Base-by-base conservation (phyloP, 1,140 invertebrate species). In the Paramacrobiotus metropolitanus region DNA sequence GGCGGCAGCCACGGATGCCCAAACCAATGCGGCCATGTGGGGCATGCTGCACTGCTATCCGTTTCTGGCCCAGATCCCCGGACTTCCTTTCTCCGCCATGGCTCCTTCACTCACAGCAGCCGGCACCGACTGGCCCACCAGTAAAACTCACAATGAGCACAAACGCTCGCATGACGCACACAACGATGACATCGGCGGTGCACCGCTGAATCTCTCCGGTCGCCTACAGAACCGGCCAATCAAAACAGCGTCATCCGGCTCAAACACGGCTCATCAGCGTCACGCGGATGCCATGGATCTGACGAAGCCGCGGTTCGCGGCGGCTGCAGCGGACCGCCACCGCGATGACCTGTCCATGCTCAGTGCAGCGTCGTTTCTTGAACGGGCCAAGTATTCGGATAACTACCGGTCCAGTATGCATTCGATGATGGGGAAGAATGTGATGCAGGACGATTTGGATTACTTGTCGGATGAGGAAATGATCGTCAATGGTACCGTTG, bases 41-140 rank as follows among this genome's bases (percentile, higher is more conserved):
- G 48, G 48, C 24, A 55, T 55, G 48, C 48, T 55, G 15, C 48
- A 55, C 24, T 55, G 48, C 48, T 55, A 55, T 24, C 48, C 48
- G 15, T 55, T 55, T 24, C 48, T 55, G 15, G 48, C 48, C 4
- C 48, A 55, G 24, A 55, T 55, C 15, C 48, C 15, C 15, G 48
- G 48, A 9, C 48, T 55, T 9, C 48, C 48, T 55, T 55, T 55
- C 48, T 4, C 34, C n/a, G 9, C 34, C 34, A 40, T 9, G 9
- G 9, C 34, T n/a, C 9, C n/a, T n/a, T 40, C 34, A 40, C 9
- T 15, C 34, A 40, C 34, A 40, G 34, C 9, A 9, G 34, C 34
- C 34, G 34, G n/a, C 34, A 40, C 34, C 9, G 34, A n/a, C 34
- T 40, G 9, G n/a, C n/a, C n/a, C n/a, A n/a, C n/a, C n/a, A n/a